phyloP scores from a whole-genome alignment of 2,888 invertebrate genomes.

The Drosophila limbata region DNA sequence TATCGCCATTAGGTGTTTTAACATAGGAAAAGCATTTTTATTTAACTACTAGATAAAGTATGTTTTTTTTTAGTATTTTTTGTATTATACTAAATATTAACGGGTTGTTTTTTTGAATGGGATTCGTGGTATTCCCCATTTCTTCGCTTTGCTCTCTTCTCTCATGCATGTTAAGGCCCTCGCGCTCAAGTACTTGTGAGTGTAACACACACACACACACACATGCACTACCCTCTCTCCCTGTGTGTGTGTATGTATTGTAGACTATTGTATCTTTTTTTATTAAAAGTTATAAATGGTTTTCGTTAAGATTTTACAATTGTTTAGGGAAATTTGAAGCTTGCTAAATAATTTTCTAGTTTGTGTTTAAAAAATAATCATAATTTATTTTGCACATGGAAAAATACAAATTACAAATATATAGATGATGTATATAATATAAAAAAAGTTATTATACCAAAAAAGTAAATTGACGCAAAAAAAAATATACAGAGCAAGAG shows the following conservation, averaged over 20 bases:
- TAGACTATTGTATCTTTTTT: conserved; percentile 35
- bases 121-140: conserved; percentile 29
- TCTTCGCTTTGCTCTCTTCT: conserved; percentile 37
- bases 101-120: conserved; percentile 39
- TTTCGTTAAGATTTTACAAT: conserved; percentile 55
- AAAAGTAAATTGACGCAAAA: conserved; percentile 63
- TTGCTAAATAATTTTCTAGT: conserved; percentile 62
- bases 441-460: conserved; percentile 61
- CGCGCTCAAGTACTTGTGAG: conserved; percentile 71
- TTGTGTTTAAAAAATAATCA: conserved; percentile 72
- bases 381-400: conserved; percentile 81
- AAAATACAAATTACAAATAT: conserved; percentile 79
- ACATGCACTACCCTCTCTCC: conserved; percentile 9
- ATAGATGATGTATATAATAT: conserved; percentile 48
- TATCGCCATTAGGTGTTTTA: conserved; percentile 71
- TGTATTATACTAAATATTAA: conserved; percentile 55
- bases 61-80: conserved; percentile 44
- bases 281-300: conserved; percentile 19
- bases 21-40: conserved; percentile 77
- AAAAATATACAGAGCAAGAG: conserved; percentile 70
- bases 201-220: conserved; percentile 18
- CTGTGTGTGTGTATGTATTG: conserved; percentile 21
- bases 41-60: conserved; percentile 67
- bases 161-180: conserved; percentile 78
- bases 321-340: conserved; percentile 12